phyloP scores from a whole-genome alignment of 2,113 vertebrate species.

The Piaya cayana region DNA sequence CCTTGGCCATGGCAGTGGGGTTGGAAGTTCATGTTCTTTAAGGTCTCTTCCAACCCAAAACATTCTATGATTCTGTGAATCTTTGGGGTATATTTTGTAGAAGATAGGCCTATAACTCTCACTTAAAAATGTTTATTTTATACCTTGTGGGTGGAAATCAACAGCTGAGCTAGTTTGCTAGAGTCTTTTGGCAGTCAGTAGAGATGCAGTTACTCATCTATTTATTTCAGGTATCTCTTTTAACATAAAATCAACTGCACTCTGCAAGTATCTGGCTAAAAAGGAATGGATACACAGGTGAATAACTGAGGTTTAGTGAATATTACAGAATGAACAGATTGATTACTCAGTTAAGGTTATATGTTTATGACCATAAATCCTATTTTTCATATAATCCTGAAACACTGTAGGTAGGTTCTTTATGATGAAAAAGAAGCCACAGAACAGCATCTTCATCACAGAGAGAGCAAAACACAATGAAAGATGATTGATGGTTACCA shows the following conservation, averaged over 20 bases:
- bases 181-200: background rate
- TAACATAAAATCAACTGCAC: background rate
- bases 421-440: background rate
- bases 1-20: too few relatives aligned
- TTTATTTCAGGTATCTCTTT: background rate
- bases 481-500: background rate
- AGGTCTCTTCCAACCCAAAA: too few relatives aligned
- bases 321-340: background rate
- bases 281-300: background rate
- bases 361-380: background rate
- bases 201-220: background rate
- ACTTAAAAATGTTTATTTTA: background rate
- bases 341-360: background rate
- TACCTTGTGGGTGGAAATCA: background rate
- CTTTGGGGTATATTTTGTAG: background rate
- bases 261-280: background rate
- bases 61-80: too few relatives aligned
- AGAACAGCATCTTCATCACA: background rate
- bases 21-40: too few relatives aligned
- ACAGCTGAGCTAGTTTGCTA: background rate
- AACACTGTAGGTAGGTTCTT: background rate
- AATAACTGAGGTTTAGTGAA: background rate
- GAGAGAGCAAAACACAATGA: background rate
- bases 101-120: background rate
- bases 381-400: background rate